Conservation (phyloP, 2,888 invertebrate genomes). For the Biston stratarius region DNA sequence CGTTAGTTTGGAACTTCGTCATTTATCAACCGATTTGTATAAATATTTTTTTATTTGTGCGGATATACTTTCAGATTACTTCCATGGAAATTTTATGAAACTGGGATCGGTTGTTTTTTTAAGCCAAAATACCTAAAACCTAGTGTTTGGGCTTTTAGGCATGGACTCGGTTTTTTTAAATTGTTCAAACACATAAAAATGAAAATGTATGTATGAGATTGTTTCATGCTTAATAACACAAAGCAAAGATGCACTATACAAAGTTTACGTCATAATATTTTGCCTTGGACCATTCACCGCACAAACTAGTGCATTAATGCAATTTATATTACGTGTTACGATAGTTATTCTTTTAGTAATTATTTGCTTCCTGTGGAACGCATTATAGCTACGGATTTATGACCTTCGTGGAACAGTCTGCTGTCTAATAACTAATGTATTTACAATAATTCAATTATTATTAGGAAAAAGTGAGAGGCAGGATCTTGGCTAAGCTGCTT, state of each 20-base stretch:
- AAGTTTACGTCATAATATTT: constrained; percentile 45
- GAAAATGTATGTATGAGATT: neutral
- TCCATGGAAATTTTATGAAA: no score
- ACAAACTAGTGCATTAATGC: constrained; percentile 49
- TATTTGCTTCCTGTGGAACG: constrained; percentile 56
- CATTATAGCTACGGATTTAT: constrained; percentile 58
- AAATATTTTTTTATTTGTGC: no score
- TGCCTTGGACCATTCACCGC: constrained; percentile 67
- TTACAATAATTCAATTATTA: neutral
- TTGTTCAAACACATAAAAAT: no score
- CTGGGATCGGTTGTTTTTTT: no score
- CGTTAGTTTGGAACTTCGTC: no score
- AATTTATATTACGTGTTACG: constrained; percentile 64
- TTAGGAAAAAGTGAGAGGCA: no score
- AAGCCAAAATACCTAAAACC: no score
- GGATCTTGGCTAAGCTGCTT: no score
- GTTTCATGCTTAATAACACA: constrained; percentile 1
- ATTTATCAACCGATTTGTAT: no score
- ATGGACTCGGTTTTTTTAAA: no score
- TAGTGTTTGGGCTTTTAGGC: no score
- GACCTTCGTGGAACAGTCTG: constrained; percentile 44
- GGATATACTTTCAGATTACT: no score
- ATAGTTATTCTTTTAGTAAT: constrained; percentile 42
- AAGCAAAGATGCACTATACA: constrained; percentile 34
- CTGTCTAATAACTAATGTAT: neutral